phyloP scores from a whole-genome alignment of 2,888 invertebrate species.

The Eristalis pertinax region DNA sequence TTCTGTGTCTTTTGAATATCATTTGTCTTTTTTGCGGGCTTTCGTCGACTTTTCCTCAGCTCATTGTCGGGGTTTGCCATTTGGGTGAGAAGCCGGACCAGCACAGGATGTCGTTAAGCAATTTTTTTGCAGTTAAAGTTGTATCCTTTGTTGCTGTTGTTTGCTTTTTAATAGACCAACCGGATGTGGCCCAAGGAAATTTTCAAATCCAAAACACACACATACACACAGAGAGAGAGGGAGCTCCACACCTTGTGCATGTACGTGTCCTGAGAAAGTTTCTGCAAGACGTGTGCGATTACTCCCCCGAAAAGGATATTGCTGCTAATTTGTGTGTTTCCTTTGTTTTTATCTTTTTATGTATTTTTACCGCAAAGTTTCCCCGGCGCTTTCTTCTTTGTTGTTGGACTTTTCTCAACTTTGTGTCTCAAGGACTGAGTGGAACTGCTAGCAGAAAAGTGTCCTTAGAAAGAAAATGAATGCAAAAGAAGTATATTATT shows the following conservation, averaged over 20 bases:
- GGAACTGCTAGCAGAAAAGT: background rate
- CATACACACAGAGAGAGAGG: no score
- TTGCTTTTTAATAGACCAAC: constrained; percentile 59
- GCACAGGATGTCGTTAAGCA: constrained; percentile 45
- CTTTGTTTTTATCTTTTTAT: constrained; percentile 45
- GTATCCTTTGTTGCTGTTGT: constrained; percentile 12
- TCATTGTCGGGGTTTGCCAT: constrained; percentile 57
- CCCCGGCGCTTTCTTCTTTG: constrained; percentile 9
- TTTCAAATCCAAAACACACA: constrained; percentile 9
- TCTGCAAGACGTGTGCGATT: background rate
- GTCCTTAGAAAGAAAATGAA: background rate
- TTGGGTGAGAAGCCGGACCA: constrained; percentile 15
- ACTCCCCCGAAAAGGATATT: constrained; percentile 23
- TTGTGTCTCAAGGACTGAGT: background rate
- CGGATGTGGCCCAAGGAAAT: constrained; percentile 44
- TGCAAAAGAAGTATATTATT: constrained; percentile 1
- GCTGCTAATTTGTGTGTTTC: constrained; percentile 59
- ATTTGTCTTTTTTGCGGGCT: constrained; percentile 1
- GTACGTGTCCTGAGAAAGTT: background rate
- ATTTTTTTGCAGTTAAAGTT: constrained; percentile 49
- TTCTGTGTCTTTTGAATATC: constrained; percentile 30
- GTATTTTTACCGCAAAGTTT: constrained; percentile 35
- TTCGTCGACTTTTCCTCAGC: constrained; percentile 17
- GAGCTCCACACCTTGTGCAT: background rate
- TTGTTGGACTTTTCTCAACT: constrained; percentile 8